Conservation (phyloP, 2,888 invertebrate genomes). For the Oasisia sp. region DNA sequence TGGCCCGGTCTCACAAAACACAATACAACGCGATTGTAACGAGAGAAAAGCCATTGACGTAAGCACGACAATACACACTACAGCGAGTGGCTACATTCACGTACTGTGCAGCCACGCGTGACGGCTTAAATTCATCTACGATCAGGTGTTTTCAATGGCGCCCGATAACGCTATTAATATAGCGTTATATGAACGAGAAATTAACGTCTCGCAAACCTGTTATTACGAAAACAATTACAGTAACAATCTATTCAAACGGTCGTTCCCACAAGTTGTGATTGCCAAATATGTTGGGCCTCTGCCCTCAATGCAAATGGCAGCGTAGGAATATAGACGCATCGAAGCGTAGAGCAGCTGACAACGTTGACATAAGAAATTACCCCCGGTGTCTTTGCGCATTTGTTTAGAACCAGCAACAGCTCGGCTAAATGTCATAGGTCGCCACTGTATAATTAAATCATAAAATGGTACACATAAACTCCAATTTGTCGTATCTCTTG, state of each 20-base stretch:
- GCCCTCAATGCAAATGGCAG: background rate
- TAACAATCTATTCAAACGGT: background rate
- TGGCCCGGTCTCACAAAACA: background rate
- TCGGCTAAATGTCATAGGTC: background rate
- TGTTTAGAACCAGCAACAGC: background rate
- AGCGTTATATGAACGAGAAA: slow-evolving; percentile 2
- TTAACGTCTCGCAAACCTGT: background rate
- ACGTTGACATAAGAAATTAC: background rate
- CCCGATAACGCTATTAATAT: background rate
- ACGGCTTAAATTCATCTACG: background rate
- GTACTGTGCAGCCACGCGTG: background rate
- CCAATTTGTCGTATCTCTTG: background rate
- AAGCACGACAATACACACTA: background rate
- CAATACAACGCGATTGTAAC: background rate
- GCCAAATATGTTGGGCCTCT: background rate
- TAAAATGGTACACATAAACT: background rate
- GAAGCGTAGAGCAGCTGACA: background rate
- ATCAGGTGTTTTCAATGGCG: background rate
- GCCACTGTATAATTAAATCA: background rate
- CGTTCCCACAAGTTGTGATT: background rate
- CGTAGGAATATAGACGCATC: background rate
- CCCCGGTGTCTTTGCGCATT: background rate
- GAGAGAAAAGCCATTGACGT: background rate
- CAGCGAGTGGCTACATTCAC: background rate
- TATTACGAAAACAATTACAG: background rate